Evolutionary conservation across 2,113 vertebrate genomes (phyloP).

Genomic region (Nymphicus hollandicus): DNA sequence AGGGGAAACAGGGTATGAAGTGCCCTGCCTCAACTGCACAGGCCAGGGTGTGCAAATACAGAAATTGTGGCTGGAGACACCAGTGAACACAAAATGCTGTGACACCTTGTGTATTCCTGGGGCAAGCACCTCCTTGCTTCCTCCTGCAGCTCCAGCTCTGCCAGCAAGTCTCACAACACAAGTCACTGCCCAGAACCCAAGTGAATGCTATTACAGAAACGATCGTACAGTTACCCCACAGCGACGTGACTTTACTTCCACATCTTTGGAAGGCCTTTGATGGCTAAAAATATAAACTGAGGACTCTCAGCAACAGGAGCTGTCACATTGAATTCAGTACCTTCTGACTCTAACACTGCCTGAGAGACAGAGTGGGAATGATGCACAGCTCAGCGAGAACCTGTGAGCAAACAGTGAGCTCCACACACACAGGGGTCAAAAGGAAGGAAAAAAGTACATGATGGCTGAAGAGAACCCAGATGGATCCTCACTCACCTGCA

Average conservation of each 20-base stretch:
- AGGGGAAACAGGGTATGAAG: not conserved
- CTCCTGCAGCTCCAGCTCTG: not conserved
- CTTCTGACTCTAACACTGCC: not conserved
- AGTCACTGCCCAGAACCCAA: fast-evolving
- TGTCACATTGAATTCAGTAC: not conserved
- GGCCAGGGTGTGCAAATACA: not conserved
- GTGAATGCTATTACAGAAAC: not conserved
- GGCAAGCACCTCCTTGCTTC: not conserved
- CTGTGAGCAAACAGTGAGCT: not conserved
- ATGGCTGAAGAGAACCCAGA: not conserved
- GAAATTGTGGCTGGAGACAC: not conserved
- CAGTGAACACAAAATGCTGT: not conserved
- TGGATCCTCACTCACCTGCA: not conserved
- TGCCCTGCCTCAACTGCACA: not conserved
- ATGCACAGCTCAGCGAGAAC: not conserved
- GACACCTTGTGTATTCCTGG: fast-evolving
- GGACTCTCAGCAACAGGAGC: not conserved
- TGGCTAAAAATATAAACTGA: not conserved
- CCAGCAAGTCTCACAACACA: not conserved
- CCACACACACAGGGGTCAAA: not conserved
- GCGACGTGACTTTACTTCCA: not conserved
- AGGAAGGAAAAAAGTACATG: not conserved
- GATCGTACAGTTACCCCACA: not conserved
- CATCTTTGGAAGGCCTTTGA: not conserved
- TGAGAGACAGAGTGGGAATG: not conserved